These are phyloP conservation scores for Scaptodrosophila lebanonensis DNA, from an alignment of 1,140 invertebrate species.

Conservation along the genomic window DNA sequence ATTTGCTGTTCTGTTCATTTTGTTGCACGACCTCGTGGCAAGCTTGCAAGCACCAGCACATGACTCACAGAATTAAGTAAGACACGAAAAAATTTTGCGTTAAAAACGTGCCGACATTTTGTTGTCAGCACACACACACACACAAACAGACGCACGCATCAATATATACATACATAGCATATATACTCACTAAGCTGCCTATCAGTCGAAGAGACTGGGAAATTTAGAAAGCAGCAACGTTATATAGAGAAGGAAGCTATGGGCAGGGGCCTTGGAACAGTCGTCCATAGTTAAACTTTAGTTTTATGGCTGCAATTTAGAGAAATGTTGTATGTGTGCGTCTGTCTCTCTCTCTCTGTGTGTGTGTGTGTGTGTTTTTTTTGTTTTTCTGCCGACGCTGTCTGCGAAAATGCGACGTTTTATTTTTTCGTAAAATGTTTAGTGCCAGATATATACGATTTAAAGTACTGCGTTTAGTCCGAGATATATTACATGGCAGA, in stretches of 20 bases:
- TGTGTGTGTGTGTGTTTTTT: slow-evolving; percentile 13
- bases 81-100: slow-evolving; percentile 33
- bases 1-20: slow-evolving; percentile 14
- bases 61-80: slow-evolving; percentile 11
- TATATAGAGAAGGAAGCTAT: slow-evolving; percentile 27
- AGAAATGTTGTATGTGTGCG: slow-evolving; percentile 47
- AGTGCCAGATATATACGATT: slow-evolving; percentile 50
- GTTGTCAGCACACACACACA: slow-evolving; percentile 59
- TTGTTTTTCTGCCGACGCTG: neutral
- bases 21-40: slow-evolving; percentile 13
- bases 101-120: slow-evolving; percentile 72
- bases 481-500: slow-evolving; percentile 46
- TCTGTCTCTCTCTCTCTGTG: slow-evolving; percentile 20
- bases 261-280: slow-evolving; percentile 32
- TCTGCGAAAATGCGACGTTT: slow-evolving; percentile 51
- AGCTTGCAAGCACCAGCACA: slow-evolving; percentile 3
- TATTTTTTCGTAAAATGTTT: slow-evolving; percentile 72
- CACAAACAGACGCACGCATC: slow-evolving; percentile 2
- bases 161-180: neutral
- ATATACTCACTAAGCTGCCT: too few species aligned
- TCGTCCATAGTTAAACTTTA: slow-evolving; percentile 62
- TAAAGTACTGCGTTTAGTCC: slow-evolving; percentile 36
- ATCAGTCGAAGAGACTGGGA: too few species aligned
- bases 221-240: too few species aligned
- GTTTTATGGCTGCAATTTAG: slow-evolving; percentile 71